Base-by-base conservation (phyloP, 92 coral and sea anemone genomes). In the Muricea muricata region DNA sequence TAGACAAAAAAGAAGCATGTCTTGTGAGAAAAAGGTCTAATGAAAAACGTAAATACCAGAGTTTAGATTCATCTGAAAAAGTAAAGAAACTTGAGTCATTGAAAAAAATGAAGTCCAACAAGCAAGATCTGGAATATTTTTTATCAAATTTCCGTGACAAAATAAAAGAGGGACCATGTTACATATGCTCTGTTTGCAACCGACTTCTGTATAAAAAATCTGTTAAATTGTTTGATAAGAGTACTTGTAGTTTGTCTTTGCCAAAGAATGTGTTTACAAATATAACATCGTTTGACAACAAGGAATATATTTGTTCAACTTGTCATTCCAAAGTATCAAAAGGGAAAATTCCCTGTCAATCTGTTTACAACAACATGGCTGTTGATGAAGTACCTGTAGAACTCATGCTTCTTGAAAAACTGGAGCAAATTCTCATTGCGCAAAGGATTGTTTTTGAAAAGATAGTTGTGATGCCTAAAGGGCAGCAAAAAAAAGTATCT, bases 361-460 rank as follows among this genome's bases (percentile, higher is more conserved):
- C 60, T 9, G 60, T 52, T 52, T 52, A 52, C 60, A 52, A 52
- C 60, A 52, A 52, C 20, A 52, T 52, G 60, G 18, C 60, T 52
- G 60, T 52, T 52, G 60, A 52, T 52, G 60, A 52, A 52, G 20
- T 52, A 4, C 60, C 60, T 9, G 1, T 17, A 9, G 60, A 52
- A 52, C 60, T 52, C 20, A 25, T 25, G 20, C 60, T 52, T 20
- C 60, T 52, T 10, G 60, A 52, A 13, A 52, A 52, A 52, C 60
- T 52, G 20, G 60, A 52, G 20, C 60, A 52, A 52, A 52, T 52
- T 52, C 60, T 52, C 20, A 52, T 52, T 17, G 60, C 60, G 8
- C 60, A 88, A 41, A 47, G 91, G 58, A 91, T 85, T 0, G 88
- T 88, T 2, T 88, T 88, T 91, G 80, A 91, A 10, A 91, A 91